These are phyloP conservation scores for Lates calcarifer DNA, from an alignment of 2,113 vertebrate species.

Conservation along the genomic window DNA sequence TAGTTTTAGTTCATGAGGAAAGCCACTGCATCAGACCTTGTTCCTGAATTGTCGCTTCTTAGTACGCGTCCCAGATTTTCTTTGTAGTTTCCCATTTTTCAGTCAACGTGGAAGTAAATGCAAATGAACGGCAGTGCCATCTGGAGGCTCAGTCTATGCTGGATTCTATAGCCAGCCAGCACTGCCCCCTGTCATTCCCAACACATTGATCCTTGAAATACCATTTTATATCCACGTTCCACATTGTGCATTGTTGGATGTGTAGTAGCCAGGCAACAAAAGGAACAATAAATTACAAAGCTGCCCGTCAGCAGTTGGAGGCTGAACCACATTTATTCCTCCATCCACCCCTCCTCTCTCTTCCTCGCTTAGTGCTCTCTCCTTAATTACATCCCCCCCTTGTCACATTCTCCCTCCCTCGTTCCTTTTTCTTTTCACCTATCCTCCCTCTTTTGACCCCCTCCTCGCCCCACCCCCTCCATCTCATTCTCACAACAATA, in stretches of 20 bases:
- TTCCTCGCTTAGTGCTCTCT: neutral
- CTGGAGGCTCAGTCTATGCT: neutral
- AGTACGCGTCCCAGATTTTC: too few species aligned
- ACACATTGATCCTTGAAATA: neutral
- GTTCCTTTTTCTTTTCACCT: neutral
- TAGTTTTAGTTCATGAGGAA: too few species aligned
- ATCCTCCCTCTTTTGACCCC: neutral
- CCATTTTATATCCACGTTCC: neutral
- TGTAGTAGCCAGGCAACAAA: constrained; percentile 34
- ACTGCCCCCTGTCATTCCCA: neutral
- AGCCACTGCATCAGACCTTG: too few species aligned
- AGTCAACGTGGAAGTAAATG: neutral
- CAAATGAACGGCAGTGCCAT: neutral
- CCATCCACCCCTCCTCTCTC: constrained; percentile 1
- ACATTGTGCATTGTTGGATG: constrained; percentile 3
- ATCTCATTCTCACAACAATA: constrained; percentile 7
- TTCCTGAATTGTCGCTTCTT: too few species aligned
- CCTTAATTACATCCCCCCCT: constrained; percentile 22
- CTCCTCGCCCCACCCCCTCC: neutral
- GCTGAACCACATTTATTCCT: constrained; percentile 3
- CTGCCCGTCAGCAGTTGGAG: neutral
- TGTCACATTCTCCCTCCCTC: constrained; percentile 10
- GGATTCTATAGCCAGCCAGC: neutral
- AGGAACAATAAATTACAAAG: constrained; percentile 40
- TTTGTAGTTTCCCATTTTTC: neutral